Conservation (phyloP, 2,888 invertebrate genomes). For the Megalurothrips usitatus region DNA sequence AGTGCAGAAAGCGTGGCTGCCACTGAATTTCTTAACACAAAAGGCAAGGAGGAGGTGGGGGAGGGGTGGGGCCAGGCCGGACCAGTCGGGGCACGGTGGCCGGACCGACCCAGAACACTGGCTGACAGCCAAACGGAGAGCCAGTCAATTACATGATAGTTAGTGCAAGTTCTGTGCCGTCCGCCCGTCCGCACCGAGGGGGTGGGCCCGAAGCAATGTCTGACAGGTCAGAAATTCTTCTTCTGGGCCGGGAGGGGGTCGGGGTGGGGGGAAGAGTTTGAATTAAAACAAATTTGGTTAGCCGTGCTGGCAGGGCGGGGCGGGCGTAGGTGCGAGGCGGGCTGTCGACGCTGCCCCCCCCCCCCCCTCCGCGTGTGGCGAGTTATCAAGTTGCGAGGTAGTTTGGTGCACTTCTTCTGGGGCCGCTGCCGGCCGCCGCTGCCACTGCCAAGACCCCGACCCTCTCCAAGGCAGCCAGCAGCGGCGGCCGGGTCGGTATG, state of each 20-base stretch:
- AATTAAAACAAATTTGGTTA: conserved; percentile 11
- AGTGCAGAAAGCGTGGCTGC: background rate
- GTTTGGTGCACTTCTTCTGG: conserved; percentile 6
- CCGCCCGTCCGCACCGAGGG: background rate
- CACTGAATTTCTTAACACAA: conserved; percentile 15
- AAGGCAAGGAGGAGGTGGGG: background rate
- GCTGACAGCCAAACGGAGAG: background rate
- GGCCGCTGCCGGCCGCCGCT: background rate
- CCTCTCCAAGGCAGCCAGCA: no score
- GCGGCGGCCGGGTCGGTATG: no score
- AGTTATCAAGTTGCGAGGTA: background rate
- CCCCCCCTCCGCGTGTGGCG: background rate
- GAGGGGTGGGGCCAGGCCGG: background rate
- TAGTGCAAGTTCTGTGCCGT: background rate
- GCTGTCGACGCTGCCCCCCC: background rate
- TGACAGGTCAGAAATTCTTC: conserved; percentile 1
- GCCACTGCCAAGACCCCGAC: background rate
- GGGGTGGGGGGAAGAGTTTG: no score
- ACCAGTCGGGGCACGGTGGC: background rate
- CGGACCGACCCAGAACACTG: background rate
- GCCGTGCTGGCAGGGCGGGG: background rate
- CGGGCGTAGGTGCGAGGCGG: background rate
- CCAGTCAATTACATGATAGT: conserved; percentile 11
- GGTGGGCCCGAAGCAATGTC: background rate
- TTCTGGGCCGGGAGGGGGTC: background rate